Percentiles rank a stretch among this genome's conserved stretches.
Conservation (phyloP, 2,888 invertebrate species). For the Conistra vaccinii region DNA sequence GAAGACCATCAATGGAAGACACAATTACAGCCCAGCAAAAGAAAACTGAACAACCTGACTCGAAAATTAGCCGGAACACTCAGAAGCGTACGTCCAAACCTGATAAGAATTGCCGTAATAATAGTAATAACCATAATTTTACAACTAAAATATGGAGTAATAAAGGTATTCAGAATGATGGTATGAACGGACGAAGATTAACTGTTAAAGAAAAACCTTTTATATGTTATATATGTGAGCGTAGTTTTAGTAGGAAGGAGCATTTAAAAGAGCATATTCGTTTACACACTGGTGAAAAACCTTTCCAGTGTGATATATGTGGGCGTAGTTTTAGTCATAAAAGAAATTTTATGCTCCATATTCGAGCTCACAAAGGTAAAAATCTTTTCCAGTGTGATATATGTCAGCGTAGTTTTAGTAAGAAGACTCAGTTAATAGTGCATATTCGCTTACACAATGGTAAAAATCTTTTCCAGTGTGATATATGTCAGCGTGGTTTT, state of each 20-base stretch:
- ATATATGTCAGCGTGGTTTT: not conserved
- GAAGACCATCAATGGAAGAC: not conserved
- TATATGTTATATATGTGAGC: slow-evolving; percentile 6
- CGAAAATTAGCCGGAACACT: not conserved
- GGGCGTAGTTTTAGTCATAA: not conserved
- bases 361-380: not conserved
- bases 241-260: not conserved
- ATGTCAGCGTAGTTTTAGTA: not conserved
- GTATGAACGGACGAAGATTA: not conserved
- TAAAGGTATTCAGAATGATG: not conserved
- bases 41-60: not conserved
- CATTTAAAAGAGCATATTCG: not conserved
- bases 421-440: too few species aligned
- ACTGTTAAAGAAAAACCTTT: not conserved
- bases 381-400: not conserved
- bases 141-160: not conserved
- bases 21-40: not conserved
- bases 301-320: slow-evolving; percentile 6
- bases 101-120: not conserved
- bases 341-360: not conserved
- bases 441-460: slow-evolving; percentile 4
- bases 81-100: not conserved
- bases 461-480: not conserved
- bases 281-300: slow-evolving; percentile 7
- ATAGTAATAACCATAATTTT: not conserved